Evolutionary conservation across 2,113 vertebrate genomes (phyloP).

Genomic region (Chionomys nivalis): DNA sequence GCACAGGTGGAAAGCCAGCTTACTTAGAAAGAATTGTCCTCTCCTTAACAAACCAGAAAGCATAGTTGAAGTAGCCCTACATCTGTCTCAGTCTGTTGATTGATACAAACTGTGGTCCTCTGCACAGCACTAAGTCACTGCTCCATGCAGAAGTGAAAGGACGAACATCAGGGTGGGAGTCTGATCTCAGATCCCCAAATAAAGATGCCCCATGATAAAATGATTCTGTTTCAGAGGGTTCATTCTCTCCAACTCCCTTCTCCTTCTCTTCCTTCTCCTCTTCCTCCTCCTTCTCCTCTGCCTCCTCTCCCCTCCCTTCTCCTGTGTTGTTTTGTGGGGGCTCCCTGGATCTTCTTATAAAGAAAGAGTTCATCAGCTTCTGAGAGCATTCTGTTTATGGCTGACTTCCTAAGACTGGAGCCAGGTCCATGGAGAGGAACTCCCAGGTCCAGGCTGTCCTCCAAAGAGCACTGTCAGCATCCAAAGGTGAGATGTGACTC

Average conservation of each 20-base stretch:
- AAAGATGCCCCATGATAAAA: neutral
- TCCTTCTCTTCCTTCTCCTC: neutral
- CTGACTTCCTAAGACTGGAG: neutral
- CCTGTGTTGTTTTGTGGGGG: neutral
- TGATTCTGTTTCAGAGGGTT: neutral
- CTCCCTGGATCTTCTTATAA: neutral
- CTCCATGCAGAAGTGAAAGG: neutral
- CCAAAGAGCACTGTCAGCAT: neutral
- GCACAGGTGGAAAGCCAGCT: constrained; percentile 36
- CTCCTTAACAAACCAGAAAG: constrained; percentile 58
- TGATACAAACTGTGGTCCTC: neutral
- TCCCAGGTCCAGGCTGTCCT: neutral
- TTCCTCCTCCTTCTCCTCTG: rapidly evolving
- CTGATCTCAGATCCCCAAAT: neutral
- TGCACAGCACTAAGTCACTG: neutral
- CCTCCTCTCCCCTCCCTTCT: rapidly evolving
- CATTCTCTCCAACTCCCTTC: neutral
- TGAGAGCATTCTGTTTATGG: neutral
- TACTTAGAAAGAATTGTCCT: constrained; percentile 38
- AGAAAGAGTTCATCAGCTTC: neutral
- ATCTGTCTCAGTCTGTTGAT: neutral
- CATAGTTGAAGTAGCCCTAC: neutral
- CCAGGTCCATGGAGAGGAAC: neutral
- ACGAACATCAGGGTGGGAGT: neutral
- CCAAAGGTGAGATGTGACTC: neutral